Conservation (phyloP, 2,888 invertebrate species). For the Campoletis raptor region DNA sequence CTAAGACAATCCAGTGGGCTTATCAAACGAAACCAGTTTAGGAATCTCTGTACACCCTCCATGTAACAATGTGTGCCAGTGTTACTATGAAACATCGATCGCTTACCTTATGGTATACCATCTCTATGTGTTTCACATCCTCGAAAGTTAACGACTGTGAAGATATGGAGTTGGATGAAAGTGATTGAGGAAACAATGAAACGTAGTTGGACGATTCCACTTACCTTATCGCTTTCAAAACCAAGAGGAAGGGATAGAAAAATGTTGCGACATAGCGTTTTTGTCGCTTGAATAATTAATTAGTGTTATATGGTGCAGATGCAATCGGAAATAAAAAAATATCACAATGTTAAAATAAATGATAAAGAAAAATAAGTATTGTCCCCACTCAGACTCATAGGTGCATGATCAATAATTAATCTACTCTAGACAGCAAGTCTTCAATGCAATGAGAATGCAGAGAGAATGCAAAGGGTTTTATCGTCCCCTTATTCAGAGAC, state of each 20-base stretch:
- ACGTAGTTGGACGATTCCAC: background rate
- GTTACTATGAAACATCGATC: background rate
- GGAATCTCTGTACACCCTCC: background rate
- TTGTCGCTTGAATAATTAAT: conserved; percentile 11
- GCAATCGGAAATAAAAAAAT: too few species aligned
- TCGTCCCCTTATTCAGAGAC: background rate
- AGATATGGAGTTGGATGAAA: background rate
- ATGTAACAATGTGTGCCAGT: background rate
- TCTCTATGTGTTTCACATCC: background rate
- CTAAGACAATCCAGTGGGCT: background rate
- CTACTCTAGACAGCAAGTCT: background rate
- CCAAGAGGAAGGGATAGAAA: background rate
- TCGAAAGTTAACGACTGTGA: background rate
- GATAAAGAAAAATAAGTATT: background rate
- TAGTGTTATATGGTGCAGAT: background rate
- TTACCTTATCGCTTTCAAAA: background rate
- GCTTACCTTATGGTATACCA: background rate
- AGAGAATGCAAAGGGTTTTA: background rate
- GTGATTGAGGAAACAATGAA: background rate
- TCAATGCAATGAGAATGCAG: background rate
- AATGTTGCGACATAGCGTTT: background rate
- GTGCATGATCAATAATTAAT: background rate
- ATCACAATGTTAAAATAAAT: background rate
- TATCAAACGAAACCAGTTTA: background rate
- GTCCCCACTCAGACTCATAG: background rate